Base-by-base conservation (phyloP, 2,888 invertebrate species). In the Corythucha ciliata region DNA sequence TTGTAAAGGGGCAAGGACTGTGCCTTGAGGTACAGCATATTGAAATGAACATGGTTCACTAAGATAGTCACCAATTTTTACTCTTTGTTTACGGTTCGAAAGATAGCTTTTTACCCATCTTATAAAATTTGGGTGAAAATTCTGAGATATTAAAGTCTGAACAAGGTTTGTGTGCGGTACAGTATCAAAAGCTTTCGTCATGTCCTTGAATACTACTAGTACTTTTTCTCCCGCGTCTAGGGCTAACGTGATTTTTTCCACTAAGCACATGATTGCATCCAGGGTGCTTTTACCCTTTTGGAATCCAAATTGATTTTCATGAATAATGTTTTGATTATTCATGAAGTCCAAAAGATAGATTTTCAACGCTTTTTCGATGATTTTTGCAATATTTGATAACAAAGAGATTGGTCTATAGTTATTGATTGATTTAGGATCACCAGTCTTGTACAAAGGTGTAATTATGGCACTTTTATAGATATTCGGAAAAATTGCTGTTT, bases 111-210 rank as follows among this genome's bases (percentile, higher is more conserved):
- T 14, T 12, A 27, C n/a, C 47, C 47, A 47, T 24, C 14, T 22
- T 12, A 25, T 47, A 16, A 47, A 47, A 14, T 24, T 20, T 12
- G 47, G 37, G 16, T 37, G 34, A 24, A 47, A 47, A 36, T 47
- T 47, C 16, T 26, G 12, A 16, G 10, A 6, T 14, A 8, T 37
- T 3, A 40, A 21, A 18, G 40, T 27, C 14, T 48, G 5, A 14
- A 48, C 14, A 3, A 48, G 20, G 10, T 39, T 16, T 10, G 26
- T 27, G 29, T 48, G 48, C 12, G 48, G 48, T 2, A 29, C 26
- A 2, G 48, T 40, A 29, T 48, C 48, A 20, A 39, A 48, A n/a
- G 40, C 48, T 40, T 48, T 48, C 10, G 40, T 48, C 32, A 40
- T 18, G 40, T 40, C 48, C 39, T 48, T 40, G 21, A 32, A 40